phyloP scores from a whole-genome alignment of 2,113 vertebrate species.

The Vulpes vulpes region DNA sequence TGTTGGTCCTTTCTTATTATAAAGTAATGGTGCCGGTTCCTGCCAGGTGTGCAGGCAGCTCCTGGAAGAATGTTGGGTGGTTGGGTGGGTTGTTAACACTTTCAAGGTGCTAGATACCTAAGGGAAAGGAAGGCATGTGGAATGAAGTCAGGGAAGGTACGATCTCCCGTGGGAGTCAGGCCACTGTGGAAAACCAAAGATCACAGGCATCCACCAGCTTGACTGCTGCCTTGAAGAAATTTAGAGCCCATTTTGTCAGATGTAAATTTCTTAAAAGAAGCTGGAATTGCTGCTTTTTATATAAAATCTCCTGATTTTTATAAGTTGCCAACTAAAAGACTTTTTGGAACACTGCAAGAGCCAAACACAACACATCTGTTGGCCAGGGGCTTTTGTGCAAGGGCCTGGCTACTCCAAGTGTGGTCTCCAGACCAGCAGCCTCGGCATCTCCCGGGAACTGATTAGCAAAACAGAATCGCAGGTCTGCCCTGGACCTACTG shows the following conservation, averaged over 20 bases:
- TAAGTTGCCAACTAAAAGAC: not conserved
- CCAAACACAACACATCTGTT: slow-evolving; percentile 28
- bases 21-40: slow-evolving; percentile 10
- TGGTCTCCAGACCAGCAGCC: not conserved
- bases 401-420: not conserved
- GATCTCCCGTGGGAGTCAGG: not conserved
- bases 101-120: not conserved
- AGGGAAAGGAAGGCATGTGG: too few relatives aligned
- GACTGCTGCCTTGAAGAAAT: not conserved
- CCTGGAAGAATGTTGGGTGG: not conserved
- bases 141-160: not conserved
- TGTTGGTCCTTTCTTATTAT: slow-evolving; percentile 21
- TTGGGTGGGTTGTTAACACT: not conserved
- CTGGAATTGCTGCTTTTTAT: not conserved
- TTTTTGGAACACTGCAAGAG: not conserved
- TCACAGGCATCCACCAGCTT: not conserved
- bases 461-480: not conserved
- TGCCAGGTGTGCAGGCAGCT: slow-evolving; percentile 33
- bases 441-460: not conserved
- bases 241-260: not conserved
- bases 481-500: not conserved
- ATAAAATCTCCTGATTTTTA: not conserved
- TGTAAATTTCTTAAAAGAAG: not conserved
- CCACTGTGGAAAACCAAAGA: not conserved
- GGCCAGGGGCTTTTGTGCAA: not conserved